Conservation (phyloP, 2,888 invertebrate genomes). For the Brachynemurus nebulosus region DNA sequence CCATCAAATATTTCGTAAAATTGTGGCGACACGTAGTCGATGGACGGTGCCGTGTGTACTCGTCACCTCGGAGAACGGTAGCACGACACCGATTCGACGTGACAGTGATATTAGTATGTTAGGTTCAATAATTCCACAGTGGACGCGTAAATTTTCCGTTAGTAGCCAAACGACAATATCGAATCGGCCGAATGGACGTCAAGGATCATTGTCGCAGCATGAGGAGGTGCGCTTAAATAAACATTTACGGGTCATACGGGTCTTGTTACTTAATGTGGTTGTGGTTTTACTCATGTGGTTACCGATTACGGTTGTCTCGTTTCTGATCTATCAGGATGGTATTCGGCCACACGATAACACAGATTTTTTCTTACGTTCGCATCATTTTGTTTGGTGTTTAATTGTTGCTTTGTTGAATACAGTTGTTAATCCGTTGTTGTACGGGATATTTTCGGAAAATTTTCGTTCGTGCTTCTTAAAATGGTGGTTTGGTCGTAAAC, state of each 20-base stretch:
- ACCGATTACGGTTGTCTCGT: slow-evolving; percentile 38
- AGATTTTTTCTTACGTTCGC: slow-evolving; percentile 35
- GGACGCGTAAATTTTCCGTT: slow-evolving; percentile 33
- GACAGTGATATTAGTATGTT: slow-evolving; percentile 35
- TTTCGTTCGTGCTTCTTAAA: slow-evolving; percentile 34
- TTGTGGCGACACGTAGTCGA: slow-evolving; percentile 35
- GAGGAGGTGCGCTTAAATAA: slow-evolving; percentile 37
- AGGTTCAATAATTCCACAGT: slow-evolving; percentile 34
- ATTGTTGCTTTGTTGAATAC: slow-evolving; percentile 38
- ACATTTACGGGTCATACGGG: slow-evolving; percentile 37
- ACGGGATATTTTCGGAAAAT: slow-evolving; percentile 40
- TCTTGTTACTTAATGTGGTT: slow-evolving; percentile 37
- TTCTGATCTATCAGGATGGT: slow-evolving; percentile 40
- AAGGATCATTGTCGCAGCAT: slow-evolving; percentile 34
- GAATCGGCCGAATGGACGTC: slow-evolving; percentile 21
- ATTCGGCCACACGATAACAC: slow-evolving; percentile 34
- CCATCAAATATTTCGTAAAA: slow-evolving; percentile 38
- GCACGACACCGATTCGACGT: slow-evolving; percentile 24
- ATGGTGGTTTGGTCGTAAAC: slow-evolving; percentile 26
- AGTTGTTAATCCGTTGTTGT: slow-evolving; percentile 39
- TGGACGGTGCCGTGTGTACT: slow-evolving; percentile 37
- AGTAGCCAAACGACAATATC: slow-evolving; percentile 23
- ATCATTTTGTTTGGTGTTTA: slow-evolving; percentile 37
- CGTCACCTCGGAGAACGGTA: slow-evolving; percentile 20
- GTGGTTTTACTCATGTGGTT: slow-evolving; percentile 43